Base-by-base conservation (phyloP, 2,888 invertebrate genomes). In the Myopa tessellatipennis region DNA sequence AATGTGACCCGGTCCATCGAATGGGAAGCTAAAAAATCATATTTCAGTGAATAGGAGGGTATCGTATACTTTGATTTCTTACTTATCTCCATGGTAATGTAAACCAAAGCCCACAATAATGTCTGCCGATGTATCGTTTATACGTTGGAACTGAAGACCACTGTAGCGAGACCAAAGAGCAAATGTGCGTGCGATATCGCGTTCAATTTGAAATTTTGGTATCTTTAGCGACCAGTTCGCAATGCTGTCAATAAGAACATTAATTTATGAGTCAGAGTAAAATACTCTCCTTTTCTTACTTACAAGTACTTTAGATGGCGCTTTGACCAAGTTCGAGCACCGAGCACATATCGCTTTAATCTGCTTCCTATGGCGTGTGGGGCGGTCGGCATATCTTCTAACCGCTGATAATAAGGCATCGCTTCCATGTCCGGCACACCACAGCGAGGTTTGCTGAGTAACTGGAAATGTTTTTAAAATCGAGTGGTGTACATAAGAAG, bases 51-150 rank as follows among this genome's bases (percentile, higher is more conserved):
- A 34, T 40, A 26, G 18, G 26, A 4, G 18, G 26, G 26, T 6
- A 4, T 63, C 12, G 4, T 0, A 63, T 26, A 26, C 26, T 1
- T 26, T 26, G 26, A 26, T 26, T 16, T n/a, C 78, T 78, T 71
- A 86, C 86, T 91, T 91, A 84, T 95, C 95, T 1, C 94, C 94
- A 83, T 95, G 95, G 81, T 92, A 90, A 60, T 91, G 91, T 40
- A 91, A 90, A 1, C 92, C 93, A 89, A 96, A 96, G 3, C 92
- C 91, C 34, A 96, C 91, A 77, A 93, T 91, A 80, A 96, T 95
- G 85, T 96, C 95, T 0, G 95, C 94, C 10, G 91, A 89, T 1
- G 91, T 91, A 76, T 90, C 87, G 6, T 89, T 86, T 18, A 90
- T 85, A 78, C 90, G 90, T 16, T 87, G 85, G 87, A 95, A 94